A percentile compares a stretch with the other conserved stretches of the same genome.
Conservation (phyloP, 2,797 vertebrate genomes). For the Erpetoichthys calabaricus region DNA sequence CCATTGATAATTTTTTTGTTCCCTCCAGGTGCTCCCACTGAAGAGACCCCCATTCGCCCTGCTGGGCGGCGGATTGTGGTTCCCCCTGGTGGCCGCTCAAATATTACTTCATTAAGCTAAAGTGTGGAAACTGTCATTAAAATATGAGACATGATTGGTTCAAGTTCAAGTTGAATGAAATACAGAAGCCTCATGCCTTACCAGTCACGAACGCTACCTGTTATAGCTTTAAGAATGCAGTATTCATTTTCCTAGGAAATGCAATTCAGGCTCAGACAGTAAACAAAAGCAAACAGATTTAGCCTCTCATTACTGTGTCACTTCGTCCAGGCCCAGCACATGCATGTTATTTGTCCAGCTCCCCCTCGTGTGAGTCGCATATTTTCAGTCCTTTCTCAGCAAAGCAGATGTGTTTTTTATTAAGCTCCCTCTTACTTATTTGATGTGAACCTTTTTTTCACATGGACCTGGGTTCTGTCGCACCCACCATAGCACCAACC, state of each 20-base stretch:
- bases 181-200: slow-evolving; percentile 94
- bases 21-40: slow-evolving; percentile 41
- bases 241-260: slow-evolving; percentile 54
- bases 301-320: no score
- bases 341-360: no score
- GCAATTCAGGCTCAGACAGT: background rate
- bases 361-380: no score
- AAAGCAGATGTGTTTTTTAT: no score
- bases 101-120: slow-evolving; percentile 95
- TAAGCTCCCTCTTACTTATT: no score
- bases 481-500: no score
- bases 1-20: background rate
- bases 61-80: slow-evolving; percentile 85
- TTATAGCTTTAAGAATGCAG: slow-evolving; percentile 68
- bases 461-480: no score
- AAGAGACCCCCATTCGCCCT: slow-evolving; percentile 63
- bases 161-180: slow-evolving; percentile 57
- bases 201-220: slow-evolving; percentile 73
- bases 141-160: slow-evolving; percentile 48
- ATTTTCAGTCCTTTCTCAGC: no score
- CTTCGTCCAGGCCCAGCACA: no score
- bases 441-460: no score
- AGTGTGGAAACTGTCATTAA: slow-evolving; percentile 30
- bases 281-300: no score
- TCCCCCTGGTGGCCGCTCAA: slow-evolving; percentile 88